Evolutionary conservation across 2,888 invertebrate species (phyloP).

Genomic region (Formica aserva): DNA sequence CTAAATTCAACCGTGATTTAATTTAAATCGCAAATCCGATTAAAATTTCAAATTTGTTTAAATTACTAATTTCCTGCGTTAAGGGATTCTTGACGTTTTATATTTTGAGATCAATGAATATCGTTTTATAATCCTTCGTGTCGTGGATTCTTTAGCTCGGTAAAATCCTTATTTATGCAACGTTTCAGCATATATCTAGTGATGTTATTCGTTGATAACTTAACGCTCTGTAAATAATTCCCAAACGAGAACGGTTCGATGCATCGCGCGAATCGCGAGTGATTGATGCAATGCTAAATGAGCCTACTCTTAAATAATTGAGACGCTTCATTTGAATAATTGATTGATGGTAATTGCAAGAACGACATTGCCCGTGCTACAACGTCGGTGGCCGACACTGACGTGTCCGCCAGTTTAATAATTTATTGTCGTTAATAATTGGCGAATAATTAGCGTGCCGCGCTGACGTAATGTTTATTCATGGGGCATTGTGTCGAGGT

Average conservation of each 20-base stretch:
- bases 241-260: constrained; percentile 4
- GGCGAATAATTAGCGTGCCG: constrained; percentile 65
- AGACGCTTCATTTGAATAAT: constrained; percentile 62
- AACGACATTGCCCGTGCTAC: constrained; percentile 36
- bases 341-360: constrained; percentile 64
- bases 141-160: not conserved
- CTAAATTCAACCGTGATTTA: not conserved
- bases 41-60: not conserved
- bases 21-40: not conserved
- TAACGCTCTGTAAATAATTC: constrained; percentile 15
- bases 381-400: not conserved
- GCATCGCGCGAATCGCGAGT: constrained; percentile 10
- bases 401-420: constrained; percentile 56
- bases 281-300: constrained; percentile 50
- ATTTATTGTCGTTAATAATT: constrained; percentile 68
- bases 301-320: constrained; percentile 61
- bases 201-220: constrained; percentile 1
- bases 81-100: not conserved
- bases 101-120: not conserved
- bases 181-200: not conserved
- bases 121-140: not conserved
- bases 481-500: constrained; percentile 51
- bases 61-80: not conserved
- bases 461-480: constrained; percentile 63
- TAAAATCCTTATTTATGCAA: not conserved